phyloP scores from a whole-genome alignment of 2,113 vertebrate genomes.

The Synchiropus splendidus region DNA sequence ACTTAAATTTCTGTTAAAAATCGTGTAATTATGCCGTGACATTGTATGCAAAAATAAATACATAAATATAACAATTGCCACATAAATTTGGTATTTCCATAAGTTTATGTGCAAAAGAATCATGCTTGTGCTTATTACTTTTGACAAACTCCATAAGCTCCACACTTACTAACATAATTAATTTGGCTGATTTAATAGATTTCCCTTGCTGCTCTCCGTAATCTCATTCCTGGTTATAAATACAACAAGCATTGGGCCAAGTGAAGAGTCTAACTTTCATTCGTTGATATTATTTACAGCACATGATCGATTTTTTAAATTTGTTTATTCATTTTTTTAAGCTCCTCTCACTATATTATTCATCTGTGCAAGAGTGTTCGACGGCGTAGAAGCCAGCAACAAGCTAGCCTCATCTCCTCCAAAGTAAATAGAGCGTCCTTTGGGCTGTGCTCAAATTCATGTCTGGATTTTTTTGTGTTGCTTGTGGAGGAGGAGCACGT shows the following conservation, averaged over 20 bases:
- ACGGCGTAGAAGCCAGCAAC: not conserved
- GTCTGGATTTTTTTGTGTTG: slow-evolving; percentile 18
- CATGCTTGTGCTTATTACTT: too few relatives aligned
- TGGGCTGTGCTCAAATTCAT: slow-evolving; percentile 30
- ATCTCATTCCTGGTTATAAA: too few relatives aligned
- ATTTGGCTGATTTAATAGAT: too few relatives aligned
- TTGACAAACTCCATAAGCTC: too few relatives aligned
- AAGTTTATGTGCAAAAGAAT: too few relatives aligned
- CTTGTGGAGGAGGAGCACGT: slow-evolving; percentile 10
- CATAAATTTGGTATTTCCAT: too few relatives aligned
- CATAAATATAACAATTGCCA: too few relatives aligned
- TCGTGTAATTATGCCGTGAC: too few relatives aligned
- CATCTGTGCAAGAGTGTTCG: not conserved
- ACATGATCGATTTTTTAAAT: slow-evolving; percentile 42
- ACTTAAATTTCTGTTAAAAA: slow-evolving; percentile 44
- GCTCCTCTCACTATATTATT: not conserved
- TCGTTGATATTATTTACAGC: slow-evolving; percentile 39
- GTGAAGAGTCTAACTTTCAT: slow-evolving; percentile 10
- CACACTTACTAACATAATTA: too few relatives aligned
- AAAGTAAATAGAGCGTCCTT: slow-evolving; percentile 32
- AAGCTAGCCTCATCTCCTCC: slow-evolving; percentile 14
- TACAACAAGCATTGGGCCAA: slow-evolving; percentile 22
- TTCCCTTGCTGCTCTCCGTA: too few relatives aligned
- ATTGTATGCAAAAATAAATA: too few relatives aligned
- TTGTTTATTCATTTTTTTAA: not conserved